These are phyloP conservation scores for Eustalomyia histrio DNA, from an alignment of 2,888 invertebrate species.

Conservation along the genomic window DNA sequence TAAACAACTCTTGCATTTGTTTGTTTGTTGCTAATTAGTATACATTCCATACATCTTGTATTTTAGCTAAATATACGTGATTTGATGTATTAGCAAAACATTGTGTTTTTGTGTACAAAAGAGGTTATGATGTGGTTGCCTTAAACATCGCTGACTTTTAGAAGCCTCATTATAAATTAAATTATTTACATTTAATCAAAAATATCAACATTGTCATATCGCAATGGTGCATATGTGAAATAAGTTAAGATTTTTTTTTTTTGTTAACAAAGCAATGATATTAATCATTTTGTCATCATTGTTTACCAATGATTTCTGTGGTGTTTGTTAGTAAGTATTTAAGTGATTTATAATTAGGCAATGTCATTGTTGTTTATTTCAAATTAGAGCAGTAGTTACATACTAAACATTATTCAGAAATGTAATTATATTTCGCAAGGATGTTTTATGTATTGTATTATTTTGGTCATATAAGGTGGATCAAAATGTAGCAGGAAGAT, in stretches of 20 bases:
- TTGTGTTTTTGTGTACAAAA: neutral
- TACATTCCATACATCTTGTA: neutral
- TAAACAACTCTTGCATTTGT: neutral
- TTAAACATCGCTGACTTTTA: no score
- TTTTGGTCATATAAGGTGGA: no score
- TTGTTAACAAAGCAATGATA: slow-evolving; percentile 1
- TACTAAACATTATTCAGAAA: neutral
- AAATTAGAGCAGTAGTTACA: neutral
- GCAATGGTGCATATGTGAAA: no score
- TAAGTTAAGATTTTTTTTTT: no score
- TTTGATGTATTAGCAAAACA: neutral
- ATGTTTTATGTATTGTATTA: no score
- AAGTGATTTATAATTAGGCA: slow-evolving; percentile 6
- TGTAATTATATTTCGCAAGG: no score
- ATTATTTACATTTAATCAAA: no score
- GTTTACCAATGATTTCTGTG: neutral
- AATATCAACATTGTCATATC: no score
- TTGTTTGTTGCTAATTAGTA: neutral
- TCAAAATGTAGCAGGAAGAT: no score
- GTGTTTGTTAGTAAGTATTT: neutral
- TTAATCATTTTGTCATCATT: slow-evolving; percentile 18
- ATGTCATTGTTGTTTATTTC: neutral
- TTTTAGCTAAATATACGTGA: neutral
- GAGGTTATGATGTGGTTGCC: neutral
- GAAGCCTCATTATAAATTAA: no score